Evolutionary conservation across 2,113 vertebrate species (phyloP).

Genomic region (Okapia johnstoni): DNA sequence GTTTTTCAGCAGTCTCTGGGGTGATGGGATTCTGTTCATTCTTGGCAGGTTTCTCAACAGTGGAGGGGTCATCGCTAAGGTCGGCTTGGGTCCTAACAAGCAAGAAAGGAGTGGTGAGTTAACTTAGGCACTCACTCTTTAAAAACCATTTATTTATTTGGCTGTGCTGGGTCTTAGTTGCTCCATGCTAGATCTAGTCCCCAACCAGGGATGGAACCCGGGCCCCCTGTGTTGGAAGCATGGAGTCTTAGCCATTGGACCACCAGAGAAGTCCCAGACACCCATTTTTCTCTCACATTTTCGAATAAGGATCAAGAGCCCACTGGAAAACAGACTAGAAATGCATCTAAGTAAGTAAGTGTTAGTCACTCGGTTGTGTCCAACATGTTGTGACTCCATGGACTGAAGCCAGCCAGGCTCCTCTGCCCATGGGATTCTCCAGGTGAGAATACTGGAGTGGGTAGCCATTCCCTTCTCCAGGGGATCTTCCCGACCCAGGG

Average conservation of each 20-base stretch:
- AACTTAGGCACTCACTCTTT: slow-evolving; percentile 98
- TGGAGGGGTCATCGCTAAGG: slow-evolving; percentile 96
- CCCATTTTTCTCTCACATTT: slow-evolving; percentile 99
- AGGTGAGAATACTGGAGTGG: background rate
- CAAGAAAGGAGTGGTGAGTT: slow-evolving; percentile 96
- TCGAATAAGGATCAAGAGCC: slow-evolving; percentile 98
- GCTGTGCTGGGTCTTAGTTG: background rate
- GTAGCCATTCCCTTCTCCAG: background rate
- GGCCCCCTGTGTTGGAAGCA: background rate
- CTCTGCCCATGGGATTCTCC: background rate
- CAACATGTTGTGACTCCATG: background rate
- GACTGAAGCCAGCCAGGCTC: background rate
- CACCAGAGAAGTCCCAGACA: slow-evolving; percentile 76
- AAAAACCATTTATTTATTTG: background rate
- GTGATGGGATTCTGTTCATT: slow-evolving; percentile 99
- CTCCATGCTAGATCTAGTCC: background rate
- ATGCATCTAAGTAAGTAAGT: slow-evolving; percentile 82
- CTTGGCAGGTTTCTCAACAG: slow-evolving; percentile 97
- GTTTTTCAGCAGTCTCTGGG: slow-evolving; percentile 94
- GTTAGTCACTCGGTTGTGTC: background rate
- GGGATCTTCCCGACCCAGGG: background rate
- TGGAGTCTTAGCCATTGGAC: background rate
- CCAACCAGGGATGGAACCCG: background rate
- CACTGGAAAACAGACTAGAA: slow-evolving; percentile 97
- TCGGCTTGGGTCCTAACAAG: slow-evolving; percentile 98